Percentiles rank a stretch among this genome's conserved stretches.
These are phyloP conservation scores for Vespertilio murinus DNA, from an alignment of 2,797 vertebrate genomes.

Conservation along the genomic window DNA sequence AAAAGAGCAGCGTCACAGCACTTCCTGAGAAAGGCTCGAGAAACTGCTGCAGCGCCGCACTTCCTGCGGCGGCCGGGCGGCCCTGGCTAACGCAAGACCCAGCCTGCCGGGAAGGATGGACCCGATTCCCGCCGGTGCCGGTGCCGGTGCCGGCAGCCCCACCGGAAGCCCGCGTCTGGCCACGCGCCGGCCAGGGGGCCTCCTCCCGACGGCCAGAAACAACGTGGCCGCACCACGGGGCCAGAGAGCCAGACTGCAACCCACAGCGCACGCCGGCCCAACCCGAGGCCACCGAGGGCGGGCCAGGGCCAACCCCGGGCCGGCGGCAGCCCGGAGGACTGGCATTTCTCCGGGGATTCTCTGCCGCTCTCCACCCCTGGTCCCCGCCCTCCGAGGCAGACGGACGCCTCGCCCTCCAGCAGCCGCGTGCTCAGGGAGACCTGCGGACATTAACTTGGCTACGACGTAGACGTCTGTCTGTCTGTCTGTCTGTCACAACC, in stretches of 20 bases:
- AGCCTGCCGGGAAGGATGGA: constrained; percentile 3
- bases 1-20: constrained; percentile 46
- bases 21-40: constrained; percentile 66
- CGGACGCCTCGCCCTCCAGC: not conserved
- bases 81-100: constrained; percentile 59
- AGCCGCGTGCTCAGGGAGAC: too few species aligned
- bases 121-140: constrained; percentile 46
- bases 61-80: constrained; percentile 65
- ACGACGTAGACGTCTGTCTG: not conserved
- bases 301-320: not conserved
- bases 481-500: not conserved
- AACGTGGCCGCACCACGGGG: not conserved
- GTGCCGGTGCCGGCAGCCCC: not conserved
- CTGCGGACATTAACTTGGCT: not conserved
- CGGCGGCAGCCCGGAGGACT: not conserved
- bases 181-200: not conserved
- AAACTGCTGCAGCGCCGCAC: not conserved
- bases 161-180: not conserved
- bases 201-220: not conserved
- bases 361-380: not conserved
- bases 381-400: not conserved
- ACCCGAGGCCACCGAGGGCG: too few species aligned
- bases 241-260: too few species aligned
- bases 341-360: not conserved
- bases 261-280: too few species aligned